Evolutionary conservation across 1,140 invertebrate genomes (phyloP).

Genomic region (Yoshiicerus persimilis): DNA sequence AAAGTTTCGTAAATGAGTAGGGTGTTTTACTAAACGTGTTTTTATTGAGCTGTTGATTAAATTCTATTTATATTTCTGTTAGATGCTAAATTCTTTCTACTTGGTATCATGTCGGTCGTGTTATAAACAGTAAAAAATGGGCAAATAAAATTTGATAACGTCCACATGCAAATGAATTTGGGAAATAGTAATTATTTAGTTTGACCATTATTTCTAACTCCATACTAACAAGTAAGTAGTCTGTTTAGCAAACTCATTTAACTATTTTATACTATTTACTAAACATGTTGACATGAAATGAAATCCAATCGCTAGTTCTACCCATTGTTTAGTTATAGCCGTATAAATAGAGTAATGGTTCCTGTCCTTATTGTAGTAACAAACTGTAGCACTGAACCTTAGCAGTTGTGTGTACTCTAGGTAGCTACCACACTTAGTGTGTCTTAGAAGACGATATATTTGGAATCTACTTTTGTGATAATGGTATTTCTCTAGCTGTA

Average conservation of each 20-base stretch:
- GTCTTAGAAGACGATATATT: no score
- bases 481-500: no score
- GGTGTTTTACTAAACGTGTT: background rate
- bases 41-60: background rate
- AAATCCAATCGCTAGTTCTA: no score
- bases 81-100: background rate
- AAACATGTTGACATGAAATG: no score
- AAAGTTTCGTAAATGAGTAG: background rate
- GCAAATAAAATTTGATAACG: constrained; percentile 33
- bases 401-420: no score
- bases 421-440: no score
- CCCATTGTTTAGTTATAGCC: no score
- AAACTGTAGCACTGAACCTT: no score
- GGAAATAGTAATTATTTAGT: background rate
- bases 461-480: no score
- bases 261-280: no score
- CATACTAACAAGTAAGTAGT: background rate
- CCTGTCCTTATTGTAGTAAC: no score
- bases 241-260: background rate
- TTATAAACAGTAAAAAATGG: background rate
- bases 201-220: background rate
- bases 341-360: no score
- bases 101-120: background rate
- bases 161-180: background rate
- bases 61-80: constrained; percentile 2